These are phyloP conservation scores for Habroteleia sp. DNA, from an alignment of 2,888 invertebrate species.

Conservation along the genomic window DNA sequence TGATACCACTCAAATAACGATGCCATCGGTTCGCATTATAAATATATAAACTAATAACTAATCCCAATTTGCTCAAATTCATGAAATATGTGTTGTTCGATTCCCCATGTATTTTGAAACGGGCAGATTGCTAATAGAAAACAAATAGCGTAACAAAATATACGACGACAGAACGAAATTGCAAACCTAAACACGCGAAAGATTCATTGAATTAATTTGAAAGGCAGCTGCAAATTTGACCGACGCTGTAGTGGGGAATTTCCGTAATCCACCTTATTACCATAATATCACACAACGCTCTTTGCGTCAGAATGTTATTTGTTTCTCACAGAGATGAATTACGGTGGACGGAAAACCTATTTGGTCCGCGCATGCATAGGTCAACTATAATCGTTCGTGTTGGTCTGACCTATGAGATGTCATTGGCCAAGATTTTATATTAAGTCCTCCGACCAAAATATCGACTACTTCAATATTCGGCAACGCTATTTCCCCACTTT, in stretches of 20 bases:
- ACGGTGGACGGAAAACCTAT: conserved; percentile 52
- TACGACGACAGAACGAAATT: no score
- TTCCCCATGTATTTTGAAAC: no score
- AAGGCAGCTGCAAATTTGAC: neutral
- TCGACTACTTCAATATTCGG: no score
- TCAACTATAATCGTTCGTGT: conserved; percentile 34
- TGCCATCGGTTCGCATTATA: conserved; percentile 1
- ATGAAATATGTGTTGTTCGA: no score
- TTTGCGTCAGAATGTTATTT: conserved; percentile 28
- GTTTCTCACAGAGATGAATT: conserved; percentile 57
- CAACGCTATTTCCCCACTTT: no score
- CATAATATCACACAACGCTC: conserved; percentile 29
- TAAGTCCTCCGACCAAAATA: no score
- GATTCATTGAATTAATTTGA: neutral
- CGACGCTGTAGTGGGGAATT: neutral
- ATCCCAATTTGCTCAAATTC: conserved; percentile 4
- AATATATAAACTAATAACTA: no score
- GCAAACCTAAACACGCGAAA: neutral
- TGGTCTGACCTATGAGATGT: conserved; percentile 25
- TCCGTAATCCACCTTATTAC: conserved; percentile 22
- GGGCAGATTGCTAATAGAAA: no score
- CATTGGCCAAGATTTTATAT: conserved; percentile 36
- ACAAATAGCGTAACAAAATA: no score
- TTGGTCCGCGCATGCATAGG: conserved; percentile 29
- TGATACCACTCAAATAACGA: no score